A percentile compares a stretch with the other conserved stretches of the same genome.
Conservation (phyloP, 92 coral and sea anemone genomes). For the Chrysogorgia sp. region DNA sequence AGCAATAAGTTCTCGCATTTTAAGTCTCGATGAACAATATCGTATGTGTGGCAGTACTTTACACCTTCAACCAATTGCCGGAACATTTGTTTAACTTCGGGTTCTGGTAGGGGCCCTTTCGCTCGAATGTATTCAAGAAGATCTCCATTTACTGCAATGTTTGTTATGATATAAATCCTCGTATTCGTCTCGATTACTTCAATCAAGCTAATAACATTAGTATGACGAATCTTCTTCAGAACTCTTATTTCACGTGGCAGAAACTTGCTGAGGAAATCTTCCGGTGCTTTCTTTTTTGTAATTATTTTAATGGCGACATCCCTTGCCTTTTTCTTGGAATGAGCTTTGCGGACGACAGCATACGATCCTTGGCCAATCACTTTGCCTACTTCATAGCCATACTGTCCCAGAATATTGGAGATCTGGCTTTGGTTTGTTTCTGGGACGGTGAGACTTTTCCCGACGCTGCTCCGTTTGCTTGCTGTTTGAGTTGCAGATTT, state of each 20-base stretch:
- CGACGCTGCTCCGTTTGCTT: constrained; percentile 27
- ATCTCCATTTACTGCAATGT: constrained; percentile 90
- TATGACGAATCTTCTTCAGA: constrained; percentile 79
- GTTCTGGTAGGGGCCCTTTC: constrained; percentile 79
- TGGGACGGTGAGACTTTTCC: constrained; percentile 25
- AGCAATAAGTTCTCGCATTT: constrained; percentile 93
- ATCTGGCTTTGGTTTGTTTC: constrained; percentile 45
- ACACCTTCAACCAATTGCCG: constrained; percentile 78
- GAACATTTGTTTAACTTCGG: constrained; percentile 64
- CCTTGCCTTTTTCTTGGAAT: constrained; percentile 84
- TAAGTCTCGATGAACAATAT: constrained; percentile 93
- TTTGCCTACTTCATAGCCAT: constrained; percentile 93
- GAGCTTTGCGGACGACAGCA: constrained; percentile 91
- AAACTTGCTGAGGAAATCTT: constrained; percentile 90
- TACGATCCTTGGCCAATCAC: constrained; percentile 96
- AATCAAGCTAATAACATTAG: constrained; percentile 76
- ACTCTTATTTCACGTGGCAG: constrained; percentile 96
- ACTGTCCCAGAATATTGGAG: constrained; percentile 74
- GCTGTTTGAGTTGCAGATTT: constrained; percentile 29
- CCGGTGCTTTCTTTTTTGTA: constrained; percentile 98
- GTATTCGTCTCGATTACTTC: constrained; percentile 99
- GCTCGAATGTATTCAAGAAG: constrained; percentile 81
- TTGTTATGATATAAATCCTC: constrained; percentile 94
- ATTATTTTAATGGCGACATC: constrained; percentile 94
- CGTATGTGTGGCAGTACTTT: constrained; percentile 74